A percentile compares a stretch with the other conserved stretches of the same genome.
phyloP scores from a whole-genome alignment of 1,140 invertebrate genomes.

The Dreissena polymorpha region DNA sequence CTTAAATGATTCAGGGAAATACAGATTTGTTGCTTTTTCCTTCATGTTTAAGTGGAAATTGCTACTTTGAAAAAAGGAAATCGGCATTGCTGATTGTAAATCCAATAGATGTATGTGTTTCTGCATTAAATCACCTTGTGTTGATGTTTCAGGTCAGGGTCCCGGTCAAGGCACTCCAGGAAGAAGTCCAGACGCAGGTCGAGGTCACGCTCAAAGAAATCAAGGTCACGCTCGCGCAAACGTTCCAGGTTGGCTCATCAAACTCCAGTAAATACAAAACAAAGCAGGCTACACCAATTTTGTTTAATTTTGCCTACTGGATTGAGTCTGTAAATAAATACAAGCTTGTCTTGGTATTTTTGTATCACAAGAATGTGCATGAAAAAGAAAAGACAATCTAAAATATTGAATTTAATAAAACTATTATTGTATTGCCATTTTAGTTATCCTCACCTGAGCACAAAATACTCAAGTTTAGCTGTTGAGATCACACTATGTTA shows the following conservation, averaged over 20 bases:
- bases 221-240: conserved; percentile 50
- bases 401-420: not conserved
- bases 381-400: not conserved
- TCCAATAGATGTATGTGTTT: no score
- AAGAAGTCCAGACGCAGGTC: conserved; percentile 59
- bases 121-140: no score
- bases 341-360: not conserved
- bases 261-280: not conserved
- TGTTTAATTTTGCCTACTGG: not conserved
- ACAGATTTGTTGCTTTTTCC: no score
- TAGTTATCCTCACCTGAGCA: no score
- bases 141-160: conserved; percentile 60
- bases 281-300: not conserved
- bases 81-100: no score
- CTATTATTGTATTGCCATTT: not conserved
- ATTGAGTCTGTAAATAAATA: not conserved
- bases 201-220: conserved; percentile 40
- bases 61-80: no score
- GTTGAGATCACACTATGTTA: no score
- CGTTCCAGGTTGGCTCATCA: conserved; percentile 36
- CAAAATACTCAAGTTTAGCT: no score
- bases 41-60: no score
- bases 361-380: not conserved
- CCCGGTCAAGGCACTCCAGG: conserved; percentile 64
- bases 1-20: no score